phyloP scores from a whole-genome alignment of 2,888 invertebrate genomes.

The Lottia scabra region DNA sequence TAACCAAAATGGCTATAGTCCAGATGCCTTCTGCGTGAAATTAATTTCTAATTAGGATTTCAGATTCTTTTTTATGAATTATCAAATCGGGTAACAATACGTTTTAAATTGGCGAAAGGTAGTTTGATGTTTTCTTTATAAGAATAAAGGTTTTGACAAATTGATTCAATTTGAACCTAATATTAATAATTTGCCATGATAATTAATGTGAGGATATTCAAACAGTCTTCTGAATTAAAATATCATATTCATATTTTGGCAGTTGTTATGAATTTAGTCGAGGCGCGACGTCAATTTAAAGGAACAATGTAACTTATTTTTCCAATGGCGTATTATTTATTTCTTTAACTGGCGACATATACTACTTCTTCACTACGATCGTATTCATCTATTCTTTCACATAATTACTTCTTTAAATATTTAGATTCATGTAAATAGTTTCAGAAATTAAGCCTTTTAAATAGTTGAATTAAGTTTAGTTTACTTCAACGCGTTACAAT shows the following conservation, averaged over 20 bases:
- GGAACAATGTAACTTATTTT: background rate
- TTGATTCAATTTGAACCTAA: background rate
- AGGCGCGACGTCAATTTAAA: background rate
- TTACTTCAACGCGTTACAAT: background rate
- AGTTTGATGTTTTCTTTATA: no score
- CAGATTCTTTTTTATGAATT: no score
- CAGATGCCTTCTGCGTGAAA: background rate
- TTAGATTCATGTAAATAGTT: background rate
- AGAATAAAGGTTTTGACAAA: background rate
- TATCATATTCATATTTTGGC: constrained; percentile 1
- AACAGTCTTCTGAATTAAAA: background rate
- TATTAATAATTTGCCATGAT: background rate
- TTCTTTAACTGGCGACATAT: background rate
- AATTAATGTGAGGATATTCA: background rate
- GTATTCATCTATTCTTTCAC: background rate
- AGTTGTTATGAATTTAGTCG: background rate
- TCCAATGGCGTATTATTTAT: no score
- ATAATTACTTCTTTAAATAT: constrained; percentile 2
- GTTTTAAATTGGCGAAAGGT: no score
- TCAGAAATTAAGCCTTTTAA: background rate
- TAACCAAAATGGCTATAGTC: no score
- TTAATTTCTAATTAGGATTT: background rate
- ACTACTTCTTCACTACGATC: background rate
- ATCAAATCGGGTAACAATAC: no score
- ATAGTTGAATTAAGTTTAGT: background rate